Conservation (phyloP, 2,113 vertebrate species). For the Nothobranchius kuhntae region DNA sequence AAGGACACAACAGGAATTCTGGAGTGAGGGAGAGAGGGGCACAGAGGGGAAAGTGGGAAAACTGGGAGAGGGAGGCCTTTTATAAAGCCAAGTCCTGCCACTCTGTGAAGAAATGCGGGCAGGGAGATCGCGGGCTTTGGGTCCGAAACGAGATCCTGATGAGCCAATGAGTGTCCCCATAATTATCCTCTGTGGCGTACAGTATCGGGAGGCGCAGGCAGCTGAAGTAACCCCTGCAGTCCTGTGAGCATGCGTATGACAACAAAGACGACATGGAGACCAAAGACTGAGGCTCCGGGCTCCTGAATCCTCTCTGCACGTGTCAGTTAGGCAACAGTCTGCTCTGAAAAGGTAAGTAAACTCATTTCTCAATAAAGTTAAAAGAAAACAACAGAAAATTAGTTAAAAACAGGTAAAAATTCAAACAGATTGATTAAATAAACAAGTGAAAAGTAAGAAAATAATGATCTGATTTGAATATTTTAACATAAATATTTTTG, state of each 20-base stretch:
- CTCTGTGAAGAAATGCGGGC: slow-evolving; percentile 49
- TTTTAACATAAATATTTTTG: not conserved
- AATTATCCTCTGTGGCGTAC: slow-evolving; percentile 34
- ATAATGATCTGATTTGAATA: not conserved
- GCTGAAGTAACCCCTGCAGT: slow-evolving; percentile 34
- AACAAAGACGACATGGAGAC: slow-evolving; percentile 62
- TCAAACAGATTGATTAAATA: not conserved
- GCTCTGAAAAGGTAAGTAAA: slow-evolving; percentile 56
- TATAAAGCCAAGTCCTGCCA: slow-evolving; percentile 68
- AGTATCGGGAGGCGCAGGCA: slow-evolving; percentile 19
- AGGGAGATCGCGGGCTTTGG: slow-evolving; percentile 30
- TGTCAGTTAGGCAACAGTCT: slow-evolving; percentile 28
- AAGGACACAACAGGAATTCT: slow-evolving; percentile 36
- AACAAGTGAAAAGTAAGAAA: too few relatives aligned
- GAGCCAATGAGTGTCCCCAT: slow-evolving; percentile 39
- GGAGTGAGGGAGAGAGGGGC: slow-evolving; percentile 32
- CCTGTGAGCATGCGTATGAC: slow-evolving; percentile 40
- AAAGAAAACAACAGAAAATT: not conserved
- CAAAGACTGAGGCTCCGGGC: slow-evolving; percentile 39
- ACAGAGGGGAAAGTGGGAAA: slow-evolving; percentile 11
- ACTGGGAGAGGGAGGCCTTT: slow-evolving; percentile 47
- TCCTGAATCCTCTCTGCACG: slow-evolving; percentile 30
- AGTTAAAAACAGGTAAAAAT: not conserved
- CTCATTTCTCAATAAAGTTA: not conserved
- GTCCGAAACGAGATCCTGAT: slow-evolving; percentile 40